Percentiles rank a stretch among this genome's conserved stretches.
Conservation (phyloP, 2,888 invertebrate genomes). For the Philonicus albiceps region DNA sequence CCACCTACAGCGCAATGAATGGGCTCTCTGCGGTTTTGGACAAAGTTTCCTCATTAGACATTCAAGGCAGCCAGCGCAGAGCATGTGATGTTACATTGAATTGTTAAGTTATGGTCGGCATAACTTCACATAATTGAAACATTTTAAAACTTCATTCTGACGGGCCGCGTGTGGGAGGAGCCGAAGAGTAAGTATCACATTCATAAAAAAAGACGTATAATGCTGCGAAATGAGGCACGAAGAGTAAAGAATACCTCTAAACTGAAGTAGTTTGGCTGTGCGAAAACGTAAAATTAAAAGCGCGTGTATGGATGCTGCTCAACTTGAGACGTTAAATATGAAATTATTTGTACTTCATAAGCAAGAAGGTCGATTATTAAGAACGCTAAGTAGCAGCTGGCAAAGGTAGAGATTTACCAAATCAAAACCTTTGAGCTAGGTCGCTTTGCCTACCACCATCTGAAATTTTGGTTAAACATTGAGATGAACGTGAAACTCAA, state of each 20-base stretch:
- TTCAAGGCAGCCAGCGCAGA: background rate
- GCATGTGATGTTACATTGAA: slow-evolving; percentile 38
- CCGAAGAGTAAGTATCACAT: background rate
- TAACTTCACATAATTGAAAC: slow-evolving; percentile 41
- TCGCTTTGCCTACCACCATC: background rate
- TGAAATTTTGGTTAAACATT: background rate
- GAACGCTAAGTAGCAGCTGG: background rate
- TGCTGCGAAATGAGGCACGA: background rate
- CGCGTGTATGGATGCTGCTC: background rate
- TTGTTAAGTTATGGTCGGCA: slow-evolving; percentile 24
- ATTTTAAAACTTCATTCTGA: slow-evolving; percentile 19
- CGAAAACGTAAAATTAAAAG: background rate
- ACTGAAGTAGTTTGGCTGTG: background rate
- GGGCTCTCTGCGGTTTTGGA: background rate
- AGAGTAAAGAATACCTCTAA: background rate
- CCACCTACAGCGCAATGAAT: slow-evolving; percentile 2
- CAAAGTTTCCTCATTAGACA: slow-evolving; percentile 17
- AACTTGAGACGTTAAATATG: background rate
- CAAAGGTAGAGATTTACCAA: background rate
- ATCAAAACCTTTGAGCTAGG: background rate
- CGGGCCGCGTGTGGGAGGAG: background rate
- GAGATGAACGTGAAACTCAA: background rate
- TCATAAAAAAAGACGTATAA: background rate
- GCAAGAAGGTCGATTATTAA: background rate
- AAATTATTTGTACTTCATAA: background rate